phyloP scores from a whole-genome alignment of 1,140 invertebrate species.

The Chymomyza costata region DNA sequence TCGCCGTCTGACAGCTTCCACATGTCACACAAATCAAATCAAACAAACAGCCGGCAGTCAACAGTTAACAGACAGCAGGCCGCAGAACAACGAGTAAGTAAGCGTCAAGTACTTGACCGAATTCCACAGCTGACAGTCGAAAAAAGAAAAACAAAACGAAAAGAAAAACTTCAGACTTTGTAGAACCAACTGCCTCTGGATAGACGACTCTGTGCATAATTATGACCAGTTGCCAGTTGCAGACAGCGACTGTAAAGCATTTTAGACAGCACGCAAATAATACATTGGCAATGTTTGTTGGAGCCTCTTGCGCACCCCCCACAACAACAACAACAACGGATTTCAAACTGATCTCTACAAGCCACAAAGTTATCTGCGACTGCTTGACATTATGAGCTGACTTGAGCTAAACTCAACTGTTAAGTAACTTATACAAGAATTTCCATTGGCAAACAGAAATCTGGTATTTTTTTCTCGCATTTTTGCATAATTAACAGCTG shows the following conservation, averaged over 20 bases:
- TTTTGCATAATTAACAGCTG: too few relatives aligned
- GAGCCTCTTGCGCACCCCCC: too few relatives aligned
- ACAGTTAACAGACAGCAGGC: conserved; percentile 23
- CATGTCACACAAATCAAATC: conserved; percentile 68
- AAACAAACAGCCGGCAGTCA: conserved; percentile 27
- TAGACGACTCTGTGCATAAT: conserved; percentile 61
- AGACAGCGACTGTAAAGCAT: conserved; percentile 31
- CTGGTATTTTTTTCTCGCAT: too few relatives aligned
- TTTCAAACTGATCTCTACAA: too few relatives aligned
- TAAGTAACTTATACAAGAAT: too few relatives aligned
- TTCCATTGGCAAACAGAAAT: too few relatives aligned
- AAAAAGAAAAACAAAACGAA: not conserved
- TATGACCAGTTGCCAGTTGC: conserved; percentile 40
- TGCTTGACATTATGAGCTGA: too few relatives aligned
- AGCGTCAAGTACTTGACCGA: conserved; percentile 64
- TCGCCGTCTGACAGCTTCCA: conserved; percentile 48
- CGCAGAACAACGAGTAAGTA: not conserved
- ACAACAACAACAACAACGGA: too few relatives aligned
- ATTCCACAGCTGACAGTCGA: conserved; percentile 35
- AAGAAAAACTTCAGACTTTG: not conserved
- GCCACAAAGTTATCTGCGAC: too few relatives aligned
- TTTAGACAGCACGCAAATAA: conserved; percentile 36
- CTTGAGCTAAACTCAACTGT: too few relatives aligned
- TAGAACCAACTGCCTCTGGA: conserved; percentile 20
- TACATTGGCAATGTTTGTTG: too few relatives aligned